Percentiles rank a stretch among this genome's conserved stretches.
Evolutionary conservation across 2,888 invertebrate species (phyloP).

Genomic region (Odontocolon sp.): DNA sequence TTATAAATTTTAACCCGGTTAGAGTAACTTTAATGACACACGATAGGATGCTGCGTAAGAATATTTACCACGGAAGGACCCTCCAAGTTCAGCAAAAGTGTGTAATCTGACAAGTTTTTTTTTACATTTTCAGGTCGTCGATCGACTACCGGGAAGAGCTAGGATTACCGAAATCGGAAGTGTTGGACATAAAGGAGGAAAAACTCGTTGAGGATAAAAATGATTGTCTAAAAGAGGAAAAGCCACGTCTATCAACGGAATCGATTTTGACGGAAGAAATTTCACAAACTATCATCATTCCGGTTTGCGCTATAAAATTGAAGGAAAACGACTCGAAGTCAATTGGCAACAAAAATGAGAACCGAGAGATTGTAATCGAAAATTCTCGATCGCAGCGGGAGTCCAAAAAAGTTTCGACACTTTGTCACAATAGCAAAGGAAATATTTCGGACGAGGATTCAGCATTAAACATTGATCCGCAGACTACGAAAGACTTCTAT

Average conservation of each 20-base stretch:
- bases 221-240: not conserved
- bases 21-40: not conserved
- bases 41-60: not conserved
- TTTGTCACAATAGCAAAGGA: not conserved
- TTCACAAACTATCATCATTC: not conserved
- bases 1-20: not conserved
- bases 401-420: not conserved
- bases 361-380: not conserved
- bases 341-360: not conserved
- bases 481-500: constrained; percentile 51
- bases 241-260: not conserved
- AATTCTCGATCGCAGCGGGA: not conserved
- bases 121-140: constrained; percentile 51
- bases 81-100: not conserved
- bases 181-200: not conserved
- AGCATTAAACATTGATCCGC: not conserved
- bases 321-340: not conserved
- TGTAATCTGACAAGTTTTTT: constrained; percentile 30
- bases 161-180: not conserved
- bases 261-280: not conserved
- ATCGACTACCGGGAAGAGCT: not conserved
- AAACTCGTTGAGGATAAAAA: not conserved
- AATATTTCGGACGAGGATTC: not conserved
- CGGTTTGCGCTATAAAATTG: not conserved
- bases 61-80: constrained; percentile 12